These are phyloP conservation scores for Xanthia icteritia DNA, from an alignment of 2,888 invertebrate genomes.

Conservation along the genomic window DNA sequence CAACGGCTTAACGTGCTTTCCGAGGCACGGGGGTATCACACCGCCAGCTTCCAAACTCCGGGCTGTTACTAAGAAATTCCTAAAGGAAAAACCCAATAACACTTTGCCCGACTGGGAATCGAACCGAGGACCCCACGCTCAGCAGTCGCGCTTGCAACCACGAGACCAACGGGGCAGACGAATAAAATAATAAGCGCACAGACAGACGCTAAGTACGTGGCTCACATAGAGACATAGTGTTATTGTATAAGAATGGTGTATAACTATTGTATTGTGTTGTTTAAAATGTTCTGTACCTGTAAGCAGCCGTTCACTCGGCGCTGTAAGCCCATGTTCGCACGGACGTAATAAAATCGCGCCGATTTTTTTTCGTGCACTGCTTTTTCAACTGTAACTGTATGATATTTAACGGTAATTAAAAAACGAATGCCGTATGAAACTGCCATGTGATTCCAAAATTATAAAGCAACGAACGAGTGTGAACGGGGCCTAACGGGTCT, in stretches of 20 bases:
- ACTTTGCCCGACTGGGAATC: no score
- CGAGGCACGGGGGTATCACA: no score
- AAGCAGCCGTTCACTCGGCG: neutral
- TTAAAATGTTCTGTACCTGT: neutral
- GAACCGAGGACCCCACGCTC: no score
- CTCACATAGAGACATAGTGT: neutral
- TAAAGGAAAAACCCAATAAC: no score
- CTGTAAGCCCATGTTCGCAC: neutral
- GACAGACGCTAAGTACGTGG: no score
- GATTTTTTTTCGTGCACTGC: no score
- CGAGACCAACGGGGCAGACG: no score
- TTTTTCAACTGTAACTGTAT: neutral
- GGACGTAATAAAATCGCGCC: no score
- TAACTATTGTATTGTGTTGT: neutral
- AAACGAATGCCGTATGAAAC: neutral
- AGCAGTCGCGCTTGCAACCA: no score
- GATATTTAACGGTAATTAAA: neutral
- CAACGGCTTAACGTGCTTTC: no score
- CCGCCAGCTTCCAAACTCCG: no score
- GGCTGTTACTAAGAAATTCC: no score
- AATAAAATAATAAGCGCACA: neutral
- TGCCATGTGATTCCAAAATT: neutral
- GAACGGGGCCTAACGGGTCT: neutral
- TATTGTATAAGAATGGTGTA: neutral
- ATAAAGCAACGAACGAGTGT: neutral